These are phyloP conservation scores for Agelastica alni DNA, from an alignment of 2,888 invertebrate genomes.

Conservation along the genomic window DNA sequence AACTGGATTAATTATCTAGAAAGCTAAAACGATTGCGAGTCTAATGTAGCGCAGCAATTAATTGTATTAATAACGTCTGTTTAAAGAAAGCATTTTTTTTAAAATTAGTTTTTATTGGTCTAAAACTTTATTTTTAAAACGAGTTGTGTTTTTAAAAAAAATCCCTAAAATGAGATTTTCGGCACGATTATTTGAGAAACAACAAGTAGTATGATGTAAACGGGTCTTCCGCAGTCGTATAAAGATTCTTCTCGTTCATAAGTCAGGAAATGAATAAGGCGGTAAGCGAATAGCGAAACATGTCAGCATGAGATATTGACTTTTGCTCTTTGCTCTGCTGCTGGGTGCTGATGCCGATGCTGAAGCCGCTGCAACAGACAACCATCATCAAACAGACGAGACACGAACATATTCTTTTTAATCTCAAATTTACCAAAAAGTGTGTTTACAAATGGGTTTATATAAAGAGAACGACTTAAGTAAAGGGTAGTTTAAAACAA, in stretches of 20 bases:
- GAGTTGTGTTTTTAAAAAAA: too few relatives aligned
- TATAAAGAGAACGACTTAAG: neutral
- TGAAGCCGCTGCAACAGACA: slow-evolving; percentile 12
- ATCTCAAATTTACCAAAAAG: slow-evolving; percentile 12
- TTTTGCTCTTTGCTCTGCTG: slow-evolving; percentile 39
- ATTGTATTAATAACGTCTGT: too few relatives aligned
- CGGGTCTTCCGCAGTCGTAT: slow-evolving; percentile 30
- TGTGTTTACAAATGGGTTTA: slow-evolving; percentile 1
- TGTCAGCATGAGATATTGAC: slow-evolving; percentile 44
- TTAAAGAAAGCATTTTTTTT: too few relatives aligned
- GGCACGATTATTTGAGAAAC: slow-evolving; percentile 14
- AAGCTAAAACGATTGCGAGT: too few relatives aligned
- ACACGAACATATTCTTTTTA: slow-evolving; percentile 12
- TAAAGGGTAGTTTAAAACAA: too few relatives aligned
- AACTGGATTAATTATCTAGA: too few relatives aligned
- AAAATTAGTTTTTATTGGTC: too few relatives aligned
- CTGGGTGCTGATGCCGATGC: slow-evolving; percentile 6
- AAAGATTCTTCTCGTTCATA: slow-evolving; percentile 34
- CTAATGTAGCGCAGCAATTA: too few relatives aligned
- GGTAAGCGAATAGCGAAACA: slow-evolving; percentile 40
- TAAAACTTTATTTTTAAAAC: too few relatives aligned
- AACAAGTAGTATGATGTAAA: slow-evolving; percentile 22
- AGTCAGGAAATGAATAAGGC: slow-evolving; percentile 42
- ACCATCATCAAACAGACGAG: slow-evolving; percentile 7
- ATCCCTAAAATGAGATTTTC: too few relatives aligned